phyloP scores from a whole-genome alignment of 2,888 invertebrate species.

The Xestia sexstrigata region DNA sequence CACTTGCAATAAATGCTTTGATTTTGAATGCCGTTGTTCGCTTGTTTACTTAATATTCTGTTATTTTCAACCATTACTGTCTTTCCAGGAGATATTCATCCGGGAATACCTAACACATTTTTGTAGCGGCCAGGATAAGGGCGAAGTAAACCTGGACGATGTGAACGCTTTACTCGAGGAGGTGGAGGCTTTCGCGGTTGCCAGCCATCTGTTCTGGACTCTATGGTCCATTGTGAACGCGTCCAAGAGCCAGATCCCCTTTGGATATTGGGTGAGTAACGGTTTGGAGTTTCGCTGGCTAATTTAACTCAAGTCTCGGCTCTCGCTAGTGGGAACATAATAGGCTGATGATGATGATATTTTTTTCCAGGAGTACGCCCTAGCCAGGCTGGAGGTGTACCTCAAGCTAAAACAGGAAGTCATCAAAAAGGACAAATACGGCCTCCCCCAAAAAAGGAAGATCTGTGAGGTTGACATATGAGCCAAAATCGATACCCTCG shows the following conservation, averaged over 20 bases:
- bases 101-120: conserved; percentile 86
- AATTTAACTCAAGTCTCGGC: neutral
- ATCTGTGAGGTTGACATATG: conserved; percentile 89
- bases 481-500: conserved; percentile 68
- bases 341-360: too few relatives aligned
- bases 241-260: conserved; percentile 96
- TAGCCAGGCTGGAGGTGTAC: conserved; percentile 91
- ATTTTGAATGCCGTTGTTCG: too few relatives aligned
- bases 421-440: conserved; percentile 85
- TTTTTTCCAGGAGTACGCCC: conserved; percentile 92
- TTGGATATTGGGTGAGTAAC: conserved; percentile 97
- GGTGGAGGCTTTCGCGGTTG: conserved; percentile 95
- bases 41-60: neutral
- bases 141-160: conserved; percentile 85
- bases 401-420: conserved; percentile 91
- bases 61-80: neutral
- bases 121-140: conserved; percentile 66
- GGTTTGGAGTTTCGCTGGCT: neutral
- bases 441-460: conserved; percentile 85
- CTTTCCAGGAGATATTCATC: conserved; percentile 91
- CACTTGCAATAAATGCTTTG: too few relatives aligned
- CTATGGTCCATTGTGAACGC: conserved; percentile 98
- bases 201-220: conserved; percentile 98
- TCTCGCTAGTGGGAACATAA: too few relatives aligned
- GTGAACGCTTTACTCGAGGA: conserved; percentile 93